Evolutionary conservation across 2,888 invertebrate species (phyloP).

Genomic region (Eupithecia tripunctaria): DNA sequence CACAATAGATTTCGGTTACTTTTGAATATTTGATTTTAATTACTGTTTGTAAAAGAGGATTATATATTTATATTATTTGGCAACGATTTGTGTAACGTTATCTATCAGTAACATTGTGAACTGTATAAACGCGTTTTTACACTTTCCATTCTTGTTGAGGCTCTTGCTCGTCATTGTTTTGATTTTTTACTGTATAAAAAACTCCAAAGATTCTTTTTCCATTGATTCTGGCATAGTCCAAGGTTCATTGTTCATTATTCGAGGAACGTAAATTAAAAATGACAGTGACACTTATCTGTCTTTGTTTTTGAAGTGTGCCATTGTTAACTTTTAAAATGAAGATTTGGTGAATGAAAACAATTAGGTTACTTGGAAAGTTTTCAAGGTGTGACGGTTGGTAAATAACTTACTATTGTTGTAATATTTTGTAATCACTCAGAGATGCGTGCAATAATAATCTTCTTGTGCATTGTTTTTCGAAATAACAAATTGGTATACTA

Average conservation of each 20-base stretch:
- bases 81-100: not conserved
- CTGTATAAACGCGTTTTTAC: not conserved
- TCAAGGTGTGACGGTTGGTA: constrained; percentile 9
- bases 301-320: constrained; percentile 29
- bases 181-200: not conserved
- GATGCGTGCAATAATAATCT: not conserved
- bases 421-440: not conserved
- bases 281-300: constrained; percentile 22
- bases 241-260: constrained; percentile 17
- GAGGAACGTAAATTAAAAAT: constrained; percentile 24
- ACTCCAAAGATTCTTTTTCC: not conserved
- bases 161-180: not conserved
- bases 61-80: not conserved
- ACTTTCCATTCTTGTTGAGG: not conserved
- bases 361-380: constrained; percentile 21
- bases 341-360: constrained; percentile 21
- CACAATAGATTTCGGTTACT: constrained; percentile 28
- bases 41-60: not conserved
- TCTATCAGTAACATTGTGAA: not conserved
- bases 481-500: constrained; percentile 13
- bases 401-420: not conserved
- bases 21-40: constrained; percentile 25
- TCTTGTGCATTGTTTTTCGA: constrained; percentile 4
- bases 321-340: constrained; percentile 16
- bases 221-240: constrained; percentile 10